Evolutionary conservation across 1,140 invertebrate species (phyloP).

Genomic region (Zaprionus camerounensis): DNA sequence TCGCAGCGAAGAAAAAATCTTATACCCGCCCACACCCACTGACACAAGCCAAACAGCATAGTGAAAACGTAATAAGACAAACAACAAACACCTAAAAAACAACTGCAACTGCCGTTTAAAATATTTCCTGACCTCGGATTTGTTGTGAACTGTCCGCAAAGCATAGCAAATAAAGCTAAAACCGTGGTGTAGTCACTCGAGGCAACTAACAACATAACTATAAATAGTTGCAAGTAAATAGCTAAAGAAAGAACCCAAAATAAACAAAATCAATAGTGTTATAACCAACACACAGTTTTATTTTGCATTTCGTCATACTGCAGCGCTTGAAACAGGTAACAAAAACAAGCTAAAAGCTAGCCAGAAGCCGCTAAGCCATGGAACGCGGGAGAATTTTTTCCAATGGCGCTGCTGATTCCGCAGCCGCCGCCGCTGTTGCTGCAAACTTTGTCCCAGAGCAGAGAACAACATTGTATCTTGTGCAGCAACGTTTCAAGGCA

Average conservation of each 20-base stretch:
- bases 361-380: slow-evolving; percentile 41
- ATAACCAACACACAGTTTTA: background rate
- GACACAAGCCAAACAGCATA: slow-evolving; percentile 3
- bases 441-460: background rate
- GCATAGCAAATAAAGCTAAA: slow-evolving; percentile 4
- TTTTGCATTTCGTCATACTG: background rate
- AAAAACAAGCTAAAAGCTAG: slow-evolving; percentile 20
- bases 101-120: background rate
- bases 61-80: background rate
- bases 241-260: slow-evolving; percentile 16
- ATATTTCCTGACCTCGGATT: slow-evolving; percentile 13
- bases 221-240: slow-evolving; percentile 56
- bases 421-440: background rate
- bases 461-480: slow-evolving; percentile 47
- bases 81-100: background rate
- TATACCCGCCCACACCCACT: slow-evolving; percentile 47
- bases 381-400: slow-evolving; percentile 36
- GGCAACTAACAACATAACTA: slow-evolving; percentile 33
- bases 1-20: slow-evolving; percentile 17
- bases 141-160: background rate
- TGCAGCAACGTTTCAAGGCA: slow-evolving; percentile 76
- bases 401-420: slow-evolving; percentile 24
- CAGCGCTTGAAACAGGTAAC: background rate
- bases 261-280: slow-evolving; percentile 40
- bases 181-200: slow-evolving; percentile 29